phyloP scores from a whole-genome alignment of 2,888 invertebrate genomes.

The Odiellus spinosus region DNA sequence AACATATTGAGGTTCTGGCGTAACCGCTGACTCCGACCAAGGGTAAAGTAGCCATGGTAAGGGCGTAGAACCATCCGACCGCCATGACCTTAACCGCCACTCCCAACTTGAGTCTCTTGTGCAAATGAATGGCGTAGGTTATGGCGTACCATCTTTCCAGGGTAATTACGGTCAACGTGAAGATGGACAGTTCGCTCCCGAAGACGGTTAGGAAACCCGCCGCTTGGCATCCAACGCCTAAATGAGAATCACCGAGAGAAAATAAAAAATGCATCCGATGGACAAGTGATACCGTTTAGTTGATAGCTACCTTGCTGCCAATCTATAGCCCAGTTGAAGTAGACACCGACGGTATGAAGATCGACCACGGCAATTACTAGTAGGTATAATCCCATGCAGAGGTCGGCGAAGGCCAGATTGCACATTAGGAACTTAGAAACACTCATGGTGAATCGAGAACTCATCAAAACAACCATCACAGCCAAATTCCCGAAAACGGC shows the following conservation, averaged over 20 bases:
- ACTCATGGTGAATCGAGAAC: conserved; percentile 30
- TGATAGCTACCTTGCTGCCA: conserved; percentile 77
- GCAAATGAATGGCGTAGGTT: conserved; percentile 64
- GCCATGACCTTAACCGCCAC: conserved; percentile 58
- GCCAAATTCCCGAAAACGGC: conserved; percentile 69
- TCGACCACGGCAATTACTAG: conserved; percentile 69
- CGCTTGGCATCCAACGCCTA: conserved; percentile 52
- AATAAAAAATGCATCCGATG: too few relatives aligned
- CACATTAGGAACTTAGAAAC: conserved; percentile 58
- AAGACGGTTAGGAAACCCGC: conserved; percentile 80
- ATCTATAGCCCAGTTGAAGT: conserved; percentile 75
- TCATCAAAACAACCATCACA: conserved; percentile 56
- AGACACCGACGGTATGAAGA: conserved; percentile 62
- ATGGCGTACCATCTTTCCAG: conserved; percentile 57
- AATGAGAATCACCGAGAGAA: background rate
- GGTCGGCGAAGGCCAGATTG: conserved; percentile 72
- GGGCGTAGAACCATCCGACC: conserved; percentile 60
- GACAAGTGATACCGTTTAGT: too few relatives aligned
- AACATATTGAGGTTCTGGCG: conserved; percentile 72
- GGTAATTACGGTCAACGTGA: conserved; percentile 69
- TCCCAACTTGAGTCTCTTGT: conserved; percentile 55
- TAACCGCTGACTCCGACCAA: conserved; percentile 70
- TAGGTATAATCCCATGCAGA: conserved; percentile 61
- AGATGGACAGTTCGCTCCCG: conserved; percentile 70
- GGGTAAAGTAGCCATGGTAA: conserved; percentile 51